Conservation (phyloP, 2,888 invertebrate genomes). For the Thecocarcelia acutangulata region DNA sequence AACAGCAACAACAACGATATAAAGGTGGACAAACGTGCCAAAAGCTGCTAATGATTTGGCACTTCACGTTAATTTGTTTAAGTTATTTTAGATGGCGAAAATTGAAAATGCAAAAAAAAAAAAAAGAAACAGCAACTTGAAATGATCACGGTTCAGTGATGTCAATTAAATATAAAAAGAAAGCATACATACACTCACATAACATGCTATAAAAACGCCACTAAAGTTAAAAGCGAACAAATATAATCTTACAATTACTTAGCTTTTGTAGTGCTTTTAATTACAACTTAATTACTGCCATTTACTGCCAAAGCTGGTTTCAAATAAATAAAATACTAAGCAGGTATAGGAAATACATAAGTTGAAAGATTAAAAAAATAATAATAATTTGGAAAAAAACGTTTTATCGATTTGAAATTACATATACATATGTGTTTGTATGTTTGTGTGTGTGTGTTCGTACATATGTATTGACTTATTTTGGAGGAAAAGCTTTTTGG, state of each 20-base stretch:
- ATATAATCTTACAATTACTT: slow-evolving; percentile 46
- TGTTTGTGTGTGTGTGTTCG: too few species aligned
- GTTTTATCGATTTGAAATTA: slow-evolving; percentile 34
- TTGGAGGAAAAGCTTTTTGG: slow-evolving; percentile 3
- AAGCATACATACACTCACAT: slow-evolving; percentile 14
- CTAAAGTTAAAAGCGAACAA: slow-evolving; percentile 5
- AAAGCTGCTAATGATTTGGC: slow-evolving; percentile 63
- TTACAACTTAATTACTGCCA: slow-evolving; percentile 59
- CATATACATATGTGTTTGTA: too few species aligned
- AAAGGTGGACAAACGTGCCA: slow-evolving; percentile 61
- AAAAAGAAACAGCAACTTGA: slow-evolving; percentile 42
- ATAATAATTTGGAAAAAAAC: neutral
- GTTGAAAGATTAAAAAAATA: slow-evolving; percentile 29
- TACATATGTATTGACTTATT: slow-evolving; percentile 19
- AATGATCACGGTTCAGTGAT: slow-evolving; percentile 54
- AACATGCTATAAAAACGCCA: slow-evolving; percentile 16
- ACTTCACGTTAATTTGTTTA: slow-evolving; percentile 61
- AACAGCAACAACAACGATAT: neutral
- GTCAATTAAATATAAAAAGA: slow-evolving; percentile 47
- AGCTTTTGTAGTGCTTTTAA: slow-evolving; percentile 54
- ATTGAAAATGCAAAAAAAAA: slow-evolving; percentile 8
- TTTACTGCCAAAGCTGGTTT: slow-evolving; percentile 8
- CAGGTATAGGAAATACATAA: slow-evolving; percentile 16
- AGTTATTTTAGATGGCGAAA: slow-evolving; percentile 49
- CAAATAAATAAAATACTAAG: slow-evolving; percentile 49